A percentile compares a stretch with the other conserved stretches of the same genome.
phyloP scores from a whole-genome alignment of 2,113 vertebrate species.

The Phrynocephalus versicolor region DNA sequence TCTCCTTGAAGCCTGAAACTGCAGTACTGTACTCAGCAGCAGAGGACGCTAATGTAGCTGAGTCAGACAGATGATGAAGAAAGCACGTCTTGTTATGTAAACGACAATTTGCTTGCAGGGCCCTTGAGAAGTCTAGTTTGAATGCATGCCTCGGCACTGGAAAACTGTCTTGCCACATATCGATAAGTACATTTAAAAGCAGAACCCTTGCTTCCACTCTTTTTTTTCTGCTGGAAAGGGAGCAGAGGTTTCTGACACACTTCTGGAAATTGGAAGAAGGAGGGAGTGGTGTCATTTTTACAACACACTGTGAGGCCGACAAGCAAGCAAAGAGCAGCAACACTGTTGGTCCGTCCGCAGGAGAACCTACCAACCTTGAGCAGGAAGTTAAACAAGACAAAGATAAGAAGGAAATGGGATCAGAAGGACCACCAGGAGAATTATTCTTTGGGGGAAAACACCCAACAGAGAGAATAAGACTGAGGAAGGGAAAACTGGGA shows the following conservation, averaged over 20 bases:
- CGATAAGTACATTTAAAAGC: background rate
- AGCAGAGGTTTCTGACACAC: background rate
- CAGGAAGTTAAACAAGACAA: too few species aligned
- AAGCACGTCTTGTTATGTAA: background rate
- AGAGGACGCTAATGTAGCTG: background rate
- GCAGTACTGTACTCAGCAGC: background rate
- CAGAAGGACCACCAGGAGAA: too few species aligned
- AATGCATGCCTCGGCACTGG: background rate
- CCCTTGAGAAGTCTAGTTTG: background rate
- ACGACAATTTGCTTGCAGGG: background rate
- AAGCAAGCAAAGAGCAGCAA: too few species aligned
- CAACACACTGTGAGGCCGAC: too few species aligned
- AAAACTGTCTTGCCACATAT: background rate
- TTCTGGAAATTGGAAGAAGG: background rate
- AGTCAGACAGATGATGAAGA: background rate
- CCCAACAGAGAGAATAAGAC: too few species aligned
- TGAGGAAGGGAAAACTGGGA: too few species aligned
- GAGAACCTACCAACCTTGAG: too few species aligned
- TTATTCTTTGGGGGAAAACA: too few species aligned
- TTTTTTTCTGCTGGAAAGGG: background rate
- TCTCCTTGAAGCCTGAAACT: background rate
- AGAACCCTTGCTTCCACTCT: background rate
- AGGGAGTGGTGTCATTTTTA: too few species aligned
- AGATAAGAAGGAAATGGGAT: too few species aligned
- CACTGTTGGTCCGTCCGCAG: too few species aligned